A percentile compares a stretch with the other conserved stretches of the same genome.
Evolutionary conservation across 2,113 vertebrate genomes (phyloP).

Genomic region (Perca flavescens): DNA sequence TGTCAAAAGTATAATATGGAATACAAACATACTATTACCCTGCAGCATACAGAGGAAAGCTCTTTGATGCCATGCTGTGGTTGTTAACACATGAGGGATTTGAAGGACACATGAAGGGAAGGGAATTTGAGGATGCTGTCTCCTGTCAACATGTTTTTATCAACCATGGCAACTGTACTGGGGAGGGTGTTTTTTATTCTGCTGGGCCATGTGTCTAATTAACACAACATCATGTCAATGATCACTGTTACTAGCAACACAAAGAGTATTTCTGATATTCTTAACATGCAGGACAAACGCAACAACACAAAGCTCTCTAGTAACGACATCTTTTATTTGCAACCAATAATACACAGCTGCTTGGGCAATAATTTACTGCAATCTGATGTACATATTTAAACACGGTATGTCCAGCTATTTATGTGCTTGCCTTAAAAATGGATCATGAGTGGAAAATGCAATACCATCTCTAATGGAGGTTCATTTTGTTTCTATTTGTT

Average conservation of each 20-base stretch:
- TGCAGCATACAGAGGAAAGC: background rate
- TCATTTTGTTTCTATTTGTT: background rate
- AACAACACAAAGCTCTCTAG: background rate
- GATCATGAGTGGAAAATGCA: background rate
- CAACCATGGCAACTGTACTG: slow-evolving; percentile 7
- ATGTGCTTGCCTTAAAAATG: background rate
- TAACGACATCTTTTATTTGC: background rate
- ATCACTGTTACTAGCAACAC: background rate
- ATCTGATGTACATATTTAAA: background rate
- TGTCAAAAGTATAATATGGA: background rate
- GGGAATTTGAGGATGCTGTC: background rate
- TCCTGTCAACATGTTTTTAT: slow-evolving; percentile 25
- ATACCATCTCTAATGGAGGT: background rate
- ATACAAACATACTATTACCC: background rate
- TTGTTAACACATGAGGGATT: background rate
- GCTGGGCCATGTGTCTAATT: background rate
- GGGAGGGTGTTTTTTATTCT: background rate
- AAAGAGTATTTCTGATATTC: background rate
- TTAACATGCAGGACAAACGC: background rate
- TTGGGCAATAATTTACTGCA: background rate
- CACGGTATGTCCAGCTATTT: background rate
- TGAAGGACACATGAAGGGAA: background rate
- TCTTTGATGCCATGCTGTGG: background rate
- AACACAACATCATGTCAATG: background rate
- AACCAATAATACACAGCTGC: background rate